Conservation (phyloP, 2,888 invertebrate genomes). For the Dexiosoma caninum region DNA sequence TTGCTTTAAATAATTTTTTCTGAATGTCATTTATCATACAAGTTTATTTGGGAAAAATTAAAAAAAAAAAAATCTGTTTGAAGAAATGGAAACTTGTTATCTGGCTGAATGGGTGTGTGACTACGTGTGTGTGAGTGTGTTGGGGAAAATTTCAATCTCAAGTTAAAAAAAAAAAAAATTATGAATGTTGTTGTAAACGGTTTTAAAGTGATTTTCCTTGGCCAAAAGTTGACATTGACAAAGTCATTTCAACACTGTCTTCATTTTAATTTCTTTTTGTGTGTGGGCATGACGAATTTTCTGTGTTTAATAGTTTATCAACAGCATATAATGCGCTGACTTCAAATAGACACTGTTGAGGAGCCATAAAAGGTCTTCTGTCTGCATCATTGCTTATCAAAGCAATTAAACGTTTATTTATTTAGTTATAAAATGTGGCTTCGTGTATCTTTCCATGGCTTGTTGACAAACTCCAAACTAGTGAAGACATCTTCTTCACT, state of each 20-base stretch:
- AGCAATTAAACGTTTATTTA: too few relatives aligned
- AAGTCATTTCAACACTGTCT: slow-evolving; percentile 52
- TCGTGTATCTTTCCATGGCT: too few relatives aligned
- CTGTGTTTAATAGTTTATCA: too few relatives aligned
- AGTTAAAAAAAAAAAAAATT: slow-evolving; percentile 35
- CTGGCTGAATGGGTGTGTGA: too few relatives aligned
- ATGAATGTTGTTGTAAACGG: slow-evolving; percentile 20
- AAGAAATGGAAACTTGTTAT: slow-evolving; percentile 34
- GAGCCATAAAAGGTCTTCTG: neutral
- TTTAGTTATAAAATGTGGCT: too few relatives aligned
- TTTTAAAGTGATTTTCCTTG: slow-evolving; percentile 23
- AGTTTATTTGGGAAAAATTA: slow-evolving; percentile 1
- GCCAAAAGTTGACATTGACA: slow-evolving; percentile 41
- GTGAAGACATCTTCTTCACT: too few relatives aligned
- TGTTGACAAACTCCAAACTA: too few relatives aligned
- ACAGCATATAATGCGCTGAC: neutral
- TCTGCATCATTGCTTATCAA: too few relatives aligned
- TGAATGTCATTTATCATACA: slow-evolving; percentile 35
- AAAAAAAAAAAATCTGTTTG: neutral
- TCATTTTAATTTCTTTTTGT: slow-evolving; percentile 8
- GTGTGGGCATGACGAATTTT: neutral
- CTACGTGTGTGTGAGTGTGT: too few relatives aligned
- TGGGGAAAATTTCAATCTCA: slow-evolving; percentile 25
- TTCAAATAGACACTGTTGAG: neutral
- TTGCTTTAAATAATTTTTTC: neutral